These are phyloP conservation scores for Cydia pomonella DNA, from an alignment of 1,140 invertebrate genomes.

Conservation along the genomic window DNA sequence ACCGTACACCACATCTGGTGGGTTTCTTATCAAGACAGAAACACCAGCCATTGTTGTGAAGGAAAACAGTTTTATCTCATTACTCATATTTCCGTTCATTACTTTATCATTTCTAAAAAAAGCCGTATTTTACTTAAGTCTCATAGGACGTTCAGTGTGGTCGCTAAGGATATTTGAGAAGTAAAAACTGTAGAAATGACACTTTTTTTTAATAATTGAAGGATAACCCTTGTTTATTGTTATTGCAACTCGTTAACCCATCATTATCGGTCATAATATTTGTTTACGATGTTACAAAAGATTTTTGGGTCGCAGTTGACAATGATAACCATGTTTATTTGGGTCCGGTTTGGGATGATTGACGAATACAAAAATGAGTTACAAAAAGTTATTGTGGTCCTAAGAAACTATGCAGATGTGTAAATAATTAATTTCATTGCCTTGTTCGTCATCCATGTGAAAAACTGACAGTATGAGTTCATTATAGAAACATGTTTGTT, in stretches of 20 bases:
- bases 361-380: not conserved
- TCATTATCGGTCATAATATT: conserved; percentile 4
- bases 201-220: not conserved
- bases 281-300: conserved; percentile 15
- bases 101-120: not conserved
- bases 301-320: not conserved
- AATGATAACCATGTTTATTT: not conserved
- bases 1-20: conserved; percentile 61
- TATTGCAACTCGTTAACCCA: conserved; percentile 12
- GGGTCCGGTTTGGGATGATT: not conserved
- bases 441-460: no score
- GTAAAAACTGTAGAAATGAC: not conserved
- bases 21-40: conserved; percentile 66
- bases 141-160: not conserved
- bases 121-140: not conserved
- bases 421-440: not conserved
- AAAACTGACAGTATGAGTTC: no score
- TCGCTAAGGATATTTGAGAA: not conserved
- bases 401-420: not conserved
- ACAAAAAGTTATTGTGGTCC: not conserved
- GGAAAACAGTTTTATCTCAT: conserved; percentile 68
- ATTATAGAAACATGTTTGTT: no score
- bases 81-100: conserved; percentile 61
- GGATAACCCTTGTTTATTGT: conserved; percentile 13
- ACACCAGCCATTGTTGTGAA: conserved; percentile 67